Percentiles rank a stretch among this genome's conserved stretches.
Conservation (phyloP, 2,797 vertebrate genomes). For the Emys orbicularis region DNA sequence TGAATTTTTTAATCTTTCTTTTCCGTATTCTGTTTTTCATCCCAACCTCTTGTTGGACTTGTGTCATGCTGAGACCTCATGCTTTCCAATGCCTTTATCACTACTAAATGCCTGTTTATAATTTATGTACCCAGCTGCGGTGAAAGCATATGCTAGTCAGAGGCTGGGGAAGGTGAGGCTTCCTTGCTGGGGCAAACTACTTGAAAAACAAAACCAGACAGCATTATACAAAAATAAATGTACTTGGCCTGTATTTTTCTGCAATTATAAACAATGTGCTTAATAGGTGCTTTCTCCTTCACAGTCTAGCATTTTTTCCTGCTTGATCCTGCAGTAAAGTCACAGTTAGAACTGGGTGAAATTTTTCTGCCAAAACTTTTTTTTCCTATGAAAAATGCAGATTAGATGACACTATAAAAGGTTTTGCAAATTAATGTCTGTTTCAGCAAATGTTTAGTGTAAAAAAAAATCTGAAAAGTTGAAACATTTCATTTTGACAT, state of each 20-base stretch:
- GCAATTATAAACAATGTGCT: not conserved
- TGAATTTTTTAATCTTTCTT: not conserved
- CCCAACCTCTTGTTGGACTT: not conserved
- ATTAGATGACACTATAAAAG: not conserved
- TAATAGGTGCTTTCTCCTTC: not conserved
- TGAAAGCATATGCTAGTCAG: constrained; percentile 37
- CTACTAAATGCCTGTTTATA: constrained; percentile 18
- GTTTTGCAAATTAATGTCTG: not conserved
- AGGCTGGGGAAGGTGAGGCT: not conserved
- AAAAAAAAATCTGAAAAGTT: not conserved
- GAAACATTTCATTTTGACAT: not conserved
- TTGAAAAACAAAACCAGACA: not conserved
- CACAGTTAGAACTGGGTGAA: not conserved
- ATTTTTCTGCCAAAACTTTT: not conserved
- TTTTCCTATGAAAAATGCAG: not conserved
- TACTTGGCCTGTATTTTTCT: not conserved
- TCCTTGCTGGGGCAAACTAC: constrained; percentile 6
- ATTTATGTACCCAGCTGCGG: constrained; percentile 50
- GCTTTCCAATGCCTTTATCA: constrained; percentile 1
- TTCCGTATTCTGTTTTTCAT: not conserved
- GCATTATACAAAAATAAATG: not conserved
- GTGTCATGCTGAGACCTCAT: constrained; percentile 6
- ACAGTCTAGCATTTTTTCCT: not conserved
- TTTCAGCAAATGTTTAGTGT: not conserved
- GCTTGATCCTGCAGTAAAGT: not conserved